Percentiles rank a stretch among this genome's conserved stretches.
Evolutionary conservation across 1,140 invertebrate species (phyloP).

Genomic region (Meloidogyne exigua): DNA sequence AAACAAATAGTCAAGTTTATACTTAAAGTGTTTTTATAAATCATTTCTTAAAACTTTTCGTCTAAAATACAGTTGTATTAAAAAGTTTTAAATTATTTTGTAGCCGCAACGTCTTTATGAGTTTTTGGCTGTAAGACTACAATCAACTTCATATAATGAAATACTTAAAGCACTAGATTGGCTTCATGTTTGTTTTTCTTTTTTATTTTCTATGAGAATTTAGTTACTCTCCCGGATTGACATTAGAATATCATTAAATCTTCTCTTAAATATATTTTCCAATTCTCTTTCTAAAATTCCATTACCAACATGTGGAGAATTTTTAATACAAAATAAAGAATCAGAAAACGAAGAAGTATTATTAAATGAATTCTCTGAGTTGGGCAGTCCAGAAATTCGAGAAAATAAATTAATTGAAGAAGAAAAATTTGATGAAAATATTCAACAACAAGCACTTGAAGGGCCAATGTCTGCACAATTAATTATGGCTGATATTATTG

Average conservation of each 20-base stretch:
- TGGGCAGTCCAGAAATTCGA: background rate
- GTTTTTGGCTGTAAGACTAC: slow-evolving; percentile 84
- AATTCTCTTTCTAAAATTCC: slow-evolving; percentile 5
- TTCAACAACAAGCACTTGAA: slow-evolving; percentile 16
- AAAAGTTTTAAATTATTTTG: too few relatives aligned
- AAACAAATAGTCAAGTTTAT: too few relatives aligned
- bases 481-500: slow-evolving; percentile 87
- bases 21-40: too few relatives aligned
- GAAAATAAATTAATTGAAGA: background rate
- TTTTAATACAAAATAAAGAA: background rate
- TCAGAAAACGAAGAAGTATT: background rate
- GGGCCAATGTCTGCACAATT: slow-evolving; percentile 77
- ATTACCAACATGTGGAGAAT: slow-evolving; percentile 68
- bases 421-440: slow-evolving; percentile 1
- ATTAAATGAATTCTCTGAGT: slow-evolving; percentile 10
- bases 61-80: too few relatives aligned
- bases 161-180: slow-evolving; percentile 90
- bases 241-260: slow-evolving; percentile 79
- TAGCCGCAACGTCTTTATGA: slow-evolving; percentile 82
- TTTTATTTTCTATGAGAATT: background rate
- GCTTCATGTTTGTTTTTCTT: slow-evolving; percentile 75
- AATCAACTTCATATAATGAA: slow-evolving; percentile 78
- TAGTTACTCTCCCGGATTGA: slow-evolving; percentile 81
- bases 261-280: slow-evolving; percentile 81
- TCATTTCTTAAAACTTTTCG: too few relatives aligned